Evolutionary conservation across 37 sponge, comb jelly and placozoan genomes (phyloP).

Genomic region (Corticium candelabrum): DNA sequence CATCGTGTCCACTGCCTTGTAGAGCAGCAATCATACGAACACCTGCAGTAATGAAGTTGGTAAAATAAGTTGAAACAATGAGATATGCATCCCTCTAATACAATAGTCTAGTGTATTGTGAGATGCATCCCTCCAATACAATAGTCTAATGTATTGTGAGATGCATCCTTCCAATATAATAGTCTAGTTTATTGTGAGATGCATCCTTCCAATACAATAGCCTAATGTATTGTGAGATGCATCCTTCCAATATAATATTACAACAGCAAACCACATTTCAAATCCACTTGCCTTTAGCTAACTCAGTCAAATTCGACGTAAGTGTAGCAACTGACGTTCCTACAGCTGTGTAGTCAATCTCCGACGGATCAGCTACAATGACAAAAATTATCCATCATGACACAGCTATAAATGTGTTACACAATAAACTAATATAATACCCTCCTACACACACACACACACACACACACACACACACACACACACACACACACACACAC

Average conservation of each 20-base stretch:
- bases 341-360: slow-evolving; percentile 87
- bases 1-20: background rate
- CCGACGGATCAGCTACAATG: slow-evolving; percentile 52
- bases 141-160: too few relatives aligned
- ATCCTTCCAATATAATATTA: too few relatives aligned
- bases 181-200: too few relatives aligned
- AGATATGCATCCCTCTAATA: too few relatives aligned
- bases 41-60: slow-evolving; percentile 11
- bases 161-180: too few relatives aligned
- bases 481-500: background rate
- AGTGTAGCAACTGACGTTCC: slow-evolving; percentile 87
- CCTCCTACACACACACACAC: background rate
- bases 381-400: background rate
- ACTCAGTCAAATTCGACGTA: slow-evolving; percentile 85
- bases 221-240: too few relatives aligned
- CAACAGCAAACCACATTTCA: background rate
- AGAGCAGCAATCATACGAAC: slow-evolving; percentile 11
- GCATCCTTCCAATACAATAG: too few relatives aligned
- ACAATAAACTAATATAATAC: background rate
- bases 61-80: background rate
- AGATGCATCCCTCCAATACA: too few relatives aligned
- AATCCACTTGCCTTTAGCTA: slow-evolving; percentile 76
- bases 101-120: too few relatives aligned
- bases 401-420: slow-evolving; percentile 6
- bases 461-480: background rate